A percentile compares a stretch with the other conserved stretches of the same genome.
Evolutionary conservation across 2,113 vertebrate species (phyloP).

Genomic region (Rhombomys opimus): DNA sequence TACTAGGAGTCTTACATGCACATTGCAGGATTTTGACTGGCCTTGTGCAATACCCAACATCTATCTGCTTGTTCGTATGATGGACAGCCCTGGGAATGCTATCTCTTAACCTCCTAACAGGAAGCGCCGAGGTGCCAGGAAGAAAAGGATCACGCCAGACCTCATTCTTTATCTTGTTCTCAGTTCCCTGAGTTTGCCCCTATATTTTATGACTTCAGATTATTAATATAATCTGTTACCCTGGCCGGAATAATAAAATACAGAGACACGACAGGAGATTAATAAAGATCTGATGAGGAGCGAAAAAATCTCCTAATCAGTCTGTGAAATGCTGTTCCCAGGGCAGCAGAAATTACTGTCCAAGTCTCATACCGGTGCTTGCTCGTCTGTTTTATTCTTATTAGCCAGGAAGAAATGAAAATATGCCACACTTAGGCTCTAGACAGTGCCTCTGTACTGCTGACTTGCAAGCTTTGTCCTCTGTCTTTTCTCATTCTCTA

Average conservation of each 20-base stretch:
- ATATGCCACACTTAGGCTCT: neutral
- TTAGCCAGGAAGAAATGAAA: constrained; percentile 37
- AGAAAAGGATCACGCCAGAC: neutral
- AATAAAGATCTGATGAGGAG: constrained; percentile 40
- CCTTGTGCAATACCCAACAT: neutral
- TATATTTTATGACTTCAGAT: constrained; percentile 20
- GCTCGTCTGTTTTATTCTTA: constrained; percentile 9
- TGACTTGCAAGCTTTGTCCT: constrained; percentile 59
- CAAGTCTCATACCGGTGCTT: neutral
- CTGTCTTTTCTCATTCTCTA: constrained; percentile 72
- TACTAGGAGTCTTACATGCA: neutral
- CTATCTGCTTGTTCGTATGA: neutral
- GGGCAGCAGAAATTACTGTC: neutral
- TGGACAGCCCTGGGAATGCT: too few relatives aligned
- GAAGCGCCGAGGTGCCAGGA: neutral
- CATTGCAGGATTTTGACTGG: neutral
- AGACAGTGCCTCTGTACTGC: constrained; percentile 43
- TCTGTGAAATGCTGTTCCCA: constrained; percentile 17
- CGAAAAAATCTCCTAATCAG: neutral
- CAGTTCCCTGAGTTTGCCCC: neutral
- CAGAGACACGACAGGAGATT: constrained; percentile 37
- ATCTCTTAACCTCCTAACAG: neutral
- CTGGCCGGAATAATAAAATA: constrained; percentile 53
- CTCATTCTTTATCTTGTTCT: constrained; percentile 36
- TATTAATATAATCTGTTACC: constrained; percentile 32